Base-by-base conservation (phyloP, 2,888 invertebrate genomes). In the Pardosa pseudoannulata region DNA sequence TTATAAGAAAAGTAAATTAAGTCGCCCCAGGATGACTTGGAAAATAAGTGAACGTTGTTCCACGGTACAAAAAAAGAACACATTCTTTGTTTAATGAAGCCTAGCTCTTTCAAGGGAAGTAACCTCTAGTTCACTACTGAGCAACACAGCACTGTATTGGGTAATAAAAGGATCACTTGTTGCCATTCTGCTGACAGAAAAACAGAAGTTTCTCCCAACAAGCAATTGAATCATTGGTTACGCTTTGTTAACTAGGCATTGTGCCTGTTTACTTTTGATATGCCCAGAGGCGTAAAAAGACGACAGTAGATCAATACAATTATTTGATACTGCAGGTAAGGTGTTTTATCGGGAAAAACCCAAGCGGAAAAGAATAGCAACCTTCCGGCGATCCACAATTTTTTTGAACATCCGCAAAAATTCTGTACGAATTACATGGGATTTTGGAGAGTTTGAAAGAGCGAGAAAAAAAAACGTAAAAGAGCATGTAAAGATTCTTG, bases 1-100 rank as follows among this genome's bases (percentile, higher is more conserved):
- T 56, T 56, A 23, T 23, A 6, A 23, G 7, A 46, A 13, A 13
- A 11, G 56, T 56, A 23, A 56, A 56, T 56, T 56, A 56, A 23
- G 23, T 19, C 56, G 56, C 56, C 23, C 56, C 6, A 56, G 56
- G 23, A 56, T 23, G 11, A 1, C 23, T 56, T 16, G 11, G 23
- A 23, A 46, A 23, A 56, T 23, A 56, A 56, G 56, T 23, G 56
- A 56, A 23, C 41, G 16, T 16, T 16, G 23, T 16, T 23, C n/a
- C 9, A 23, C n/a, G 19, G 5, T 23, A 56, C 3, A 56, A 56
- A 23, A 23, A 56, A 56, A 23, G 16, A 56, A 1, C 5, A 16
- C 56, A 56, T 56, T 56, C 56, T 56, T 56, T 56, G 23, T 56
- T 19, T 56, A 56, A 56, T 23, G 56, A 56, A 56, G 56, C 56